Base-by-base conservation (phyloP, 2,888 invertebrate genomes). In the Dicroscelio sp. region DNA sequence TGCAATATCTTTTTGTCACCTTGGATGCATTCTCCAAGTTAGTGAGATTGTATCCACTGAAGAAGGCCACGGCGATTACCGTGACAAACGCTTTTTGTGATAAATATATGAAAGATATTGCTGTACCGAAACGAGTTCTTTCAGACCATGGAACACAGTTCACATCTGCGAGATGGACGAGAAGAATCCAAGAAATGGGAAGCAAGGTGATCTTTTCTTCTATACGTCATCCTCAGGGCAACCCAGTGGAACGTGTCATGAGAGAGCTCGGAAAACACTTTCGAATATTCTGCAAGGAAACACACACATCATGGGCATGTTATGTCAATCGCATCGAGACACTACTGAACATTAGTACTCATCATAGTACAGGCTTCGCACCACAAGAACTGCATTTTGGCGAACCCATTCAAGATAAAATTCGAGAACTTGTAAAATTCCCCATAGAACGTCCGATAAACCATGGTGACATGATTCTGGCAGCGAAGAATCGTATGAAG, bases 241-340 rank as follows among this genome's bases (percentile, higher is more conserved):
- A 95, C 75, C 90, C 92, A 0, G 63, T 84, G 0, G 94, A 94
- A 71, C 25, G 94, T 27, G 85, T 83, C 1, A 94, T 94, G 90
- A 33, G 92, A 20, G 94, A 94, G 55, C 38, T 90, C 20, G 83
- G 83, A 2, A 75, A 52, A 35, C 75, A 84, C 0, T 90, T 87
- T 33, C 52, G 86, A 52, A 43, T 35, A n/a, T 79, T 63, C 43
- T 86, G 82, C 30, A 23, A 83, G 0, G 73, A 90, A 8, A 25
- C 65, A 6, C 83, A 86, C 31, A 38, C 79, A 0, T 20, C 67
- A 0, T 73, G 83, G 83, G 83, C 79, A 2, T 67, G 78, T 38
- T 63, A 80, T 35, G 27, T 75, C 5, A 2, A 23, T 2, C 5
- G 20, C 14, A 85, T 73, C 5, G 58, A 86, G 27, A 38, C 25